Evolutionary conservation across 2,797 vertebrate genomes (phyloP), one percentile per base, ranked within the genome.

Genomic region (Brachyalestes nurse): DNA sequence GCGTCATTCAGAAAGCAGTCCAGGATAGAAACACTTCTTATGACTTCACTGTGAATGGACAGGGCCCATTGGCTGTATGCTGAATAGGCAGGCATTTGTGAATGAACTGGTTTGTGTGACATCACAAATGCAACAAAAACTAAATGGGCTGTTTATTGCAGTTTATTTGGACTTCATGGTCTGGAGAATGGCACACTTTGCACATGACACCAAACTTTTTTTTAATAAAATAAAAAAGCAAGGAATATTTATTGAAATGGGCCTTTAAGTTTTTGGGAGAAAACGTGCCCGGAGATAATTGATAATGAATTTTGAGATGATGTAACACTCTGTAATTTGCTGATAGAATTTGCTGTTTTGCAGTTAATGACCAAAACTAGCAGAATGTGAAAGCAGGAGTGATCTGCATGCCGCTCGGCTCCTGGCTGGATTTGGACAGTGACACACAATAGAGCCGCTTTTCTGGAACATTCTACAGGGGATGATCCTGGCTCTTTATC

Each of bases 401-500:
- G 69, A 61, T 75, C 38, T 76, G 60, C 72, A 66, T 23, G 53
- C 62, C 71, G 16, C 40, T 72, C 40, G 57, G 66, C 72, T 65
- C 72, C 10, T 1, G 65, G 55, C 42, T 83, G 77, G 64, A 72
- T 79, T 80, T 80, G 65, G 58, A 76, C 72, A 72, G 16, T 60
- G 75, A 74, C 75, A 75, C 8, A 79, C 25, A 75, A 45, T 53
- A 79, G 78, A 71, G 55, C 72, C 14, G 25, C 42, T 70, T 60
- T 53, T 76, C 82, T 79, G 82, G 72, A 76, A 75, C 77, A 80
- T 8, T 76, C 25, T 66, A 47, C 77, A 65, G 45, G 66, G 75
- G 82, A 77, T 73, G 78, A 80, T 80, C 74, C 61, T 71, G 53
- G 51, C 58, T 75, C 67, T 79, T 79, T 75, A 55, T 61, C 69